Evolutionary conservation across 2,797 vertebrate species (phyloP), one percentile per base, ranked within the genome.

Genomic region (Brachymystax lenok): DNA sequence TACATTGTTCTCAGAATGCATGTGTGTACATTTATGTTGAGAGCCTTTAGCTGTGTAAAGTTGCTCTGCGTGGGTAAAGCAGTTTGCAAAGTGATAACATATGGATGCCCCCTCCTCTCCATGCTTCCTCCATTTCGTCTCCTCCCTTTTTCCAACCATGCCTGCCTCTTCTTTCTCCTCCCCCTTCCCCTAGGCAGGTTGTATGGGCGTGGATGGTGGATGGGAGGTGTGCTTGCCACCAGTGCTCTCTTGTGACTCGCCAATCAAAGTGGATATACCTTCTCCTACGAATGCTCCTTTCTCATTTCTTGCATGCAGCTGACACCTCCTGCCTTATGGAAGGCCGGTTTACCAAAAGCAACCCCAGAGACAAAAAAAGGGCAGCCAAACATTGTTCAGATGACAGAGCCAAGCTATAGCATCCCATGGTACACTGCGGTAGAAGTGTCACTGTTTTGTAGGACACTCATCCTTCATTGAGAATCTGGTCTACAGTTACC

Each of bases 271-370:
- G 16, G 63, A 74, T 74, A 13, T 50, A 40, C 14, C 63, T 24
- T 14, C 74, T 21, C 61, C 52, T 35, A 19, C 24, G 35, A 70
- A 50, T 67, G 7, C 13, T 52, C 52, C 73, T 76, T 80, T 70
- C 52, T 46, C 24, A 52, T 19, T 17, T 30, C 2, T 6, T 16
- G 76, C 74, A 81, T 66, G 21, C 46, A 68, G 76, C 16, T 16
- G n/a, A 33, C 50, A 52, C n/a, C 12, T 59, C 27, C 0, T 64
- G 0, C 1, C 33, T 28, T 66, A 71, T 28, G 21, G 68, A 59
- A 71, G 71, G 30, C 75, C 14, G 13, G 70, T 80, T 80, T 80
- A 13, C 74, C 74, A 80, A 80, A 69, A 35, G 78, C n/a, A 80
- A 80, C 75, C 64, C 17, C 17, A 17, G 30, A 70, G 71, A 63